Conservation (phyloP, 1,140 invertebrate species). For the Nixonia krombeini region DNA sequence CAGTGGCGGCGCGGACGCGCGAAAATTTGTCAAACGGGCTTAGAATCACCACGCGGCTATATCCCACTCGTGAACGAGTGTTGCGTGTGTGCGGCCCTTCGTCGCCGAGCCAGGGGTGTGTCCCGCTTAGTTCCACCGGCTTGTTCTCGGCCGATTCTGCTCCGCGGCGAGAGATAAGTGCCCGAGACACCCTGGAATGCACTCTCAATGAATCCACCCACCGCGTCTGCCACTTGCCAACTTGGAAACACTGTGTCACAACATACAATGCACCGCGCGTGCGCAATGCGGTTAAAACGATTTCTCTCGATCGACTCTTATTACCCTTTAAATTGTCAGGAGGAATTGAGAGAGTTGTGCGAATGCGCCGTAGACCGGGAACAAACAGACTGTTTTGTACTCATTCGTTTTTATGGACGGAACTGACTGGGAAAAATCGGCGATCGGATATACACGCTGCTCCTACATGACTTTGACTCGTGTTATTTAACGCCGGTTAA, state of each 20-base stretch:
- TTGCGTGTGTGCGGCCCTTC: not conserved
- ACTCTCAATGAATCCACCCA: slow-evolving; percentile 50
- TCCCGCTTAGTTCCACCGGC: slow-evolving; percentile 25
- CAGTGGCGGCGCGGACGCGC: too few species aligned
- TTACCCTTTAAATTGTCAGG: not conserved
- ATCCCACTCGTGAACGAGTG: too few species aligned
- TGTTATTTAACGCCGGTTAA: too few species aligned
- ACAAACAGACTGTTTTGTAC: too few species aligned
- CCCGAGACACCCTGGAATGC: slow-evolving; percentile 43
- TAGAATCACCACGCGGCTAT: too few species aligned
- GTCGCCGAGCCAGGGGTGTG: slow-evolving; percentile 38
- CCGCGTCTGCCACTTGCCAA: slow-evolving; percentile 44
- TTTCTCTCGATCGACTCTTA: slow-evolving; percentile 1
- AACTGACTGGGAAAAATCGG: too few species aligned
- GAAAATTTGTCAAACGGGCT: too few species aligned
- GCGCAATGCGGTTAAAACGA: slow-evolving; percentile 6
- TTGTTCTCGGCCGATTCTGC: slow-evolving; percentile 17
- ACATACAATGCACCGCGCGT: slow-evolving; percentile 12
- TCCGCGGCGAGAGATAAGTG: slow-evolving; percentile 21
- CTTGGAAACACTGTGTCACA: slow-evolving; percentile 37
- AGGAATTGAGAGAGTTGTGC: too few species aligned
- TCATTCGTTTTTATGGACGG: too few species aligned
- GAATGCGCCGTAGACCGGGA: too few species aligned
- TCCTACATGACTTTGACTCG: too few species aligned
- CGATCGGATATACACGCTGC: too few species aligned